Percentiles rank a stretch among this genome's conserved stretches.
Conservation (phyloP, 2,888 invertebrate species). For the Heteromyza rotundicornis region DNA sequence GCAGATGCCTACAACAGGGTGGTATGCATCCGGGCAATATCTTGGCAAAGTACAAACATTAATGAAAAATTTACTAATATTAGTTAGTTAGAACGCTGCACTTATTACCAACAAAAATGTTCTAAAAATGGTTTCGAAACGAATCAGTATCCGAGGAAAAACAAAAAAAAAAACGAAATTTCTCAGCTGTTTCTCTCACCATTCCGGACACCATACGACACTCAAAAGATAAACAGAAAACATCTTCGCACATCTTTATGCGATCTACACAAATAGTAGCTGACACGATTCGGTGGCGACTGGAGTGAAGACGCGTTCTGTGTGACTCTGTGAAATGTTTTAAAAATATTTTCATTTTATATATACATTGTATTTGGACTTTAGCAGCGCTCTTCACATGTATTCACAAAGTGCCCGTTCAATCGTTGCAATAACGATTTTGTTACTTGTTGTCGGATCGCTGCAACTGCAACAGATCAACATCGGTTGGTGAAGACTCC, state of each 20-base stretch:
- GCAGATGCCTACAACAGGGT: no score
- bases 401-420: background rate
- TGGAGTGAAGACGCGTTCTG: background rate
- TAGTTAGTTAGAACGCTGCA: no score
- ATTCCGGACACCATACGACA: background rate
- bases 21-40: no score
- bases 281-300: background rate
- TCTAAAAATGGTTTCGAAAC: background rate
- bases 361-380: background rate
- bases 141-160: background rate
- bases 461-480: conserved; percentile 44
- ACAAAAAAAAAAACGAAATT: background rate
- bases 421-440: background rate
- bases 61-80: no score
- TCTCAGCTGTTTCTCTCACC: background rate
- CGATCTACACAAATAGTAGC: background rate
- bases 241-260: background rate
- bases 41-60: no score
- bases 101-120: background rate
- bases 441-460: background rate
- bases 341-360: background rate
- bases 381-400: background rate
- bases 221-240: background rate
- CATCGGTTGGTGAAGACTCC: conserved; percentile 43
- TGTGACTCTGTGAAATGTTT: background rate